These are phyloP conservation scores for Portunus trituberculatus DNA, from an alignment of 1,140 invertebrate species.

Conservation along the genomic window DNA sequence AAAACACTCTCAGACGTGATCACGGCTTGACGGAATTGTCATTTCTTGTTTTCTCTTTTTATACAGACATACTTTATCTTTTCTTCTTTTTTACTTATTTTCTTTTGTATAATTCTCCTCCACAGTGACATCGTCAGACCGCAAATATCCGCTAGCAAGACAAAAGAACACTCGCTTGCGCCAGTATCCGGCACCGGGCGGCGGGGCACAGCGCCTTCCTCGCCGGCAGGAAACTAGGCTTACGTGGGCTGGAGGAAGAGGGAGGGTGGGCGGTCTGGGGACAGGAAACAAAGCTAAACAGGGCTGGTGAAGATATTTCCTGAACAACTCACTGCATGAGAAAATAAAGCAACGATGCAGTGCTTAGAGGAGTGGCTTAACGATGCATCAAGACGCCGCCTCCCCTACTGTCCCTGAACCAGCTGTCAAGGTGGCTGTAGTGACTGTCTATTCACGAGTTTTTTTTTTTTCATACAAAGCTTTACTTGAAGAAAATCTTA, in stretches of 20 bases:
- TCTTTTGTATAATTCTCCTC: not conserved
- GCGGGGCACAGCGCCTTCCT: not conserved
- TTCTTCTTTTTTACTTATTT: not conserved
- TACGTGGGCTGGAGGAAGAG: not conserved
- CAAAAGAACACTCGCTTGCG: conserved; percentile 10
- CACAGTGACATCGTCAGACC: not conserved
- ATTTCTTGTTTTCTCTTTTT: not conserved
- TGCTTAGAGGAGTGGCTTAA: too few relatives aligned
- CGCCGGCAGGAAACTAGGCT: not conserved
- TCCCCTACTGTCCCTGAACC: too few relatives aligned
- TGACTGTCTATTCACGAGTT: too few relatives aligned
- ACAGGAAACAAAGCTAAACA: not conserved
- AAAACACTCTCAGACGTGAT: not conserved
- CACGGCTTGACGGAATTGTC: not conserved
- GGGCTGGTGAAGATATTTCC: not conserved
- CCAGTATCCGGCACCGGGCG: not conserved
- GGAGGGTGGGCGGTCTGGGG: not conserved
- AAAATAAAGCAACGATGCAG: too few relatives aligned
- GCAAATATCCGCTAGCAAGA: not conserved
- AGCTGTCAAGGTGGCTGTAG: too few relatives aligned
- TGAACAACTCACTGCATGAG: not conserved
- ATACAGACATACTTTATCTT: not conserved
- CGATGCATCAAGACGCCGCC: too few relatives aligned
- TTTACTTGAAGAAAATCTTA: too few relatives aligned
- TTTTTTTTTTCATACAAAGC: too few relatives aligned